Percentiles rank a stretch among this genome's conserved stretches.
phyloP scores from a whole-genome alignment of 2,888 invertebrate species.

The Apodemia zela region DNA sequence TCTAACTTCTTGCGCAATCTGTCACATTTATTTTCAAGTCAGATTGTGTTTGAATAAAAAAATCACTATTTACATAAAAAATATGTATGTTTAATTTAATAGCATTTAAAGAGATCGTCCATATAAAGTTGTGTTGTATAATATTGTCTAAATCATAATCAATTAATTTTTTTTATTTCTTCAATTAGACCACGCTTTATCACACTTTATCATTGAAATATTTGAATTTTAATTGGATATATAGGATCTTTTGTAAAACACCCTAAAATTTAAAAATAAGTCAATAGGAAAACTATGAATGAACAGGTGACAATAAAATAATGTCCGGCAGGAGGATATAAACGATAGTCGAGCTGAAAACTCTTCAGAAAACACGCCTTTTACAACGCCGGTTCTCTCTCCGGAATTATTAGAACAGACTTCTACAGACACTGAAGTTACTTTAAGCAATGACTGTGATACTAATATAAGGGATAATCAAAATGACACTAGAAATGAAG shows the following conservation, averaged over 20 bases:
- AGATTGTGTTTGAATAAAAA: neutral
- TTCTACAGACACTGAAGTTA: constrained; percentile 41
- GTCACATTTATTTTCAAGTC: neutral
- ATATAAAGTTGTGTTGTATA: no score
- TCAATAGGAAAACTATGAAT: constrained; percentile 23
- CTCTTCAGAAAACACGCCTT: constrained; percentile 62
- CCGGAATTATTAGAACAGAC: constrained; percentile 37
- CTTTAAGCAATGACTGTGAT: constrained; percentile 74
- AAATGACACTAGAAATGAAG: constrained; percentile 46
- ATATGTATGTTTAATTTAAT: neutral
- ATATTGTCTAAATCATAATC: no score
- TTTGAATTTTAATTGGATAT: neutral
- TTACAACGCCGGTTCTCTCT: constrained; percentile 60
- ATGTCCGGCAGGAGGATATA: constrained; percentile 73
- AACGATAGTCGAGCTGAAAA: constrained; percentile 63
- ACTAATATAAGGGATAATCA: constrained; percentile 67
- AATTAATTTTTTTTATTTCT: no score
- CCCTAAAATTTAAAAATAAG: constrained; percentile 18
- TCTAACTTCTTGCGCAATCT: neutral
- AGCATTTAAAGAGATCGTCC: neutral
- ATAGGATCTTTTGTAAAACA: constrained; percentile 4
- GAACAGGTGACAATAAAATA: constrained; percentile 48
- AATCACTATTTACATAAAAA: neutral
- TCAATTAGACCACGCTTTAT: no score
- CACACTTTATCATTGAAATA: no score